Conservation (phyloP, 2,888 invertebrate genomes). For the Anaspis maculata region DNA sequence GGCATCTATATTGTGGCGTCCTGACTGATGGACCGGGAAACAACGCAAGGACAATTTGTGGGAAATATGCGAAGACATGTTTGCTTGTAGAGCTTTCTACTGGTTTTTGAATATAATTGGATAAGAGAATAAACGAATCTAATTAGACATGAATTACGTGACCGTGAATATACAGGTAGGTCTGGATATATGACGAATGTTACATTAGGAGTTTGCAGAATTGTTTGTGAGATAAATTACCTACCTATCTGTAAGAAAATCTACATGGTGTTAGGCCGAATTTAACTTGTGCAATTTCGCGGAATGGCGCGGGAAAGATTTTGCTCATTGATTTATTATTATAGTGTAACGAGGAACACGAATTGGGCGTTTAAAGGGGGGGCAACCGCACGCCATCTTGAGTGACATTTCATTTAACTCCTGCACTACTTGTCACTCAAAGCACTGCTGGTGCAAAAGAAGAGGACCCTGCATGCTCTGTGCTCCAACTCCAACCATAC, state of each 20-base stretch:
- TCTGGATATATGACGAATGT: slow-evolving; percentile 1
- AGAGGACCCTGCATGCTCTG: too few species aligned
- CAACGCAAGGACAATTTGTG: too few species aligned
- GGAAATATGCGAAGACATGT: slow-evolving; percentile 13
- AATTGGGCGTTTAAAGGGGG: slow-evolving; percentile 38
- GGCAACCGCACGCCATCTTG: slow-evolving; percentile 39
- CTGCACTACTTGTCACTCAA: slow-evolving; percentile 41
- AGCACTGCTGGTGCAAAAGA: slow-evolving; percentile 36
- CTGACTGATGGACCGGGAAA: slow-evolving; percentile 3
- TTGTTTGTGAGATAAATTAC: too few species aligned
- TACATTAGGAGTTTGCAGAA: too few species aligned
- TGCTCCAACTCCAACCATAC: slow-evolving; percentile 2
- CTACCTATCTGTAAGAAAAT: too few species aligned
- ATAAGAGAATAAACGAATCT: slow-evolving; percentile 11
- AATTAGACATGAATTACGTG: slow-evolving; percentile 13
- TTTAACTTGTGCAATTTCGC: slow-evolving; percentile 7
- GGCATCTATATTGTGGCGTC: slow-evolving; percentile 4
- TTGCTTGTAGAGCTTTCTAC: slow-evolving; percentile 12
- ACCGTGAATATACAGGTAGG: slow-evolving; percentile 12
- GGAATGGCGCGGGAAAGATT: slow-evolving; percentile 7
- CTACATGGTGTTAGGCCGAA: too few species aligned
- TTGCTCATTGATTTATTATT: slow-evolving; percentile 39
- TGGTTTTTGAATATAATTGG: slow-evolving; percentile 12
- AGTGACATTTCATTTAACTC: slow-evolving; percentile 46
- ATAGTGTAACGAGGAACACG: slow-evolving; percentile 39